A percentile compares a stretch with the other conserved stretches of the same genome.
These are phyloP conservation scores for Nephrotoma guestfalica DNA, from an alignment of 2,888 invertebrate genomes.

Conservation along the genomic window DNA sequence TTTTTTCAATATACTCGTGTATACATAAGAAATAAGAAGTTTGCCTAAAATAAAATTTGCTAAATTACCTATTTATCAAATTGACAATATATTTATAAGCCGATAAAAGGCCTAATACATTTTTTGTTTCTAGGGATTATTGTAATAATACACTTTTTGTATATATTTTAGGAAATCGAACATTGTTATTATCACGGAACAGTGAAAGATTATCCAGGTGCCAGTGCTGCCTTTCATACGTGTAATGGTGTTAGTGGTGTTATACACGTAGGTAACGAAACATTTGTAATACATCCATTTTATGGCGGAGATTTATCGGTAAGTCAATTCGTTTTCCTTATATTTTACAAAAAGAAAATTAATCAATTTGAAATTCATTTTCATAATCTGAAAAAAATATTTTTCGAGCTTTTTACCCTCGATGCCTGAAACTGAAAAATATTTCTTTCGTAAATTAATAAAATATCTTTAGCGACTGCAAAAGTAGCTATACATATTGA, in stretches of 20 bases:
- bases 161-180: conserved; percentile 65
- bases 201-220: conserved; percentile 92
- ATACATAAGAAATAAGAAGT: not conserved
- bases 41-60: not conserved
- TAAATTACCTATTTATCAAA: not conserved
- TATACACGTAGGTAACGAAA: conserved; percentile 95
- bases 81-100: not conserved
- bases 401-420: too few relatives aligned
- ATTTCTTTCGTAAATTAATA: too few relatives aligned
- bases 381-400: not conserved
- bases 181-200: conserved; percentile 98
- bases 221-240: conserved; percentile 92
- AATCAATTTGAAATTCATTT: not conserved
- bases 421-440: too few relatives aligned
- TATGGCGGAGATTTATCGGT: conserved; percentile 94
- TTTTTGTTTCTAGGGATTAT: not conserved
- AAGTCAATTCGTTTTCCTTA: conserved; percentile 37
- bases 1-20: not conserved
- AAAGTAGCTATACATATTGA: too few relatives aligned
- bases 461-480: too few relatives aligned
- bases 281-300: conserved; percentile 95
- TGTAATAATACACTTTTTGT: conserved; percentile 10
- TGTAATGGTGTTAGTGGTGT: conserved; percentile 97
- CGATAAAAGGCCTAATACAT: not conserved
- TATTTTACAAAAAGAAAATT: not conserved